Evolutionary conservation across 2,113 vertebrate genomes (phyloP).

Genomic region (Rhinoderma darwinii): DNA sequence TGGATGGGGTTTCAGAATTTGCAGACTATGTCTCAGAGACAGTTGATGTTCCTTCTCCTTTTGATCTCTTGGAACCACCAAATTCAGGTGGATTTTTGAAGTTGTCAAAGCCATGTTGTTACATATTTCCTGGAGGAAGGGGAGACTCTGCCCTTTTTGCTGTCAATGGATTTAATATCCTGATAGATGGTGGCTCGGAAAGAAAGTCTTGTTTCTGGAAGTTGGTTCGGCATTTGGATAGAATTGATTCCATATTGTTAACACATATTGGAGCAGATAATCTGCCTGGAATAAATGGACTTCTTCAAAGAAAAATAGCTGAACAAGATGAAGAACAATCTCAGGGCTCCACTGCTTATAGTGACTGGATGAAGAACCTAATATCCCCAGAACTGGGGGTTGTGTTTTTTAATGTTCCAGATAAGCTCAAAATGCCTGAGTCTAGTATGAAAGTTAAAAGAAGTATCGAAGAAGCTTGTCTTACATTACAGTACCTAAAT

Average conservation of each 20-base stretch:
- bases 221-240: slow-evolving; percentile 93
- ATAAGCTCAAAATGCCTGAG: slow-evolving; percentile 90
- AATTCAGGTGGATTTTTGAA: slow-evolving; percentile 98
- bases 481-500: slow-evolving; percentile 91
- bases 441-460: slow-evolving; percentile 91
- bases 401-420: slow-evolving; percentile 96
- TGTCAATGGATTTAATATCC: slow-evolving; percentile 96
- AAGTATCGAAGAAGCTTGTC: slow-evolving; percentile 94
- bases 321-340: slow-evolving; percentile 93
- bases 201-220: slow-evolving; percentile 98
- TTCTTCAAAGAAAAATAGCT: slow-evolving; percentile 95
- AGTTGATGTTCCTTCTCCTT: slow-evolving; percentile 91
- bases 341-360: slow-evolving; percentile 88
- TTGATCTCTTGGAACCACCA: slow-evolving; percentile 94
- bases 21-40: slow-evolving; percentile 95
- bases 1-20: slow-evolving; percentile 95
- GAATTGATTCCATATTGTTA: slow-evolving; percentile 94
- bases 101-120: slow-evolving; percentile 97
- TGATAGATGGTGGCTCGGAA: slow-evolving; percentile 96
- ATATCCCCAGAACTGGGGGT: slow-evolving; percentile 97
- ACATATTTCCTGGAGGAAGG: slow-evolving; percentile 95
- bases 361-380: slow-evolving; percentile 95
- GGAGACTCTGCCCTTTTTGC: slow-evolving; percentile 97
- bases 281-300: slow-evolving; percentile 92
- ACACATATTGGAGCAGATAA: slow-evolving; percentile 98